These are phyloP conservation scores for Benthosema pterotum DNA, from an alignment of 2,797 vertebrate genomes.

Conservation along the genomic window DNA sequence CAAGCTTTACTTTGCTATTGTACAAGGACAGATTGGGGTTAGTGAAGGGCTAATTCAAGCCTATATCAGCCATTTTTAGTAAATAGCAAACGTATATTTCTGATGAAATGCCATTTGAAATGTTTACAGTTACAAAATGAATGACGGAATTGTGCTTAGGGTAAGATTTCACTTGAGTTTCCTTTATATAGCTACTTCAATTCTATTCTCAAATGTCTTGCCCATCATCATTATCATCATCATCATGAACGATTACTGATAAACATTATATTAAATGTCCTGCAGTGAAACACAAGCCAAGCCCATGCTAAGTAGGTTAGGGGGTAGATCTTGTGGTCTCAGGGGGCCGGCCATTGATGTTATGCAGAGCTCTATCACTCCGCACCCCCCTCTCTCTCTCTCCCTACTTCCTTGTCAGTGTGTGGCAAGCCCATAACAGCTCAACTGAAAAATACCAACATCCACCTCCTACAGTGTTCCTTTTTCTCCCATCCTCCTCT, in stretches of 20 bases:
- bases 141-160: background rate
- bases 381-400: slow-evolving; percentile 36
- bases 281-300: slow-evolving; percentile 50
- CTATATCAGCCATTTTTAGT: background rate
- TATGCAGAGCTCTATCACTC: background rate
- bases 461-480: slow-evolving; percentile 55
- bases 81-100: no score
- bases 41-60: no score
- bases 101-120: no score
- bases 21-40: no score
- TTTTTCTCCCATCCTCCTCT: slow-evolving; percentile 58
- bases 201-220: slow-evolving; percentile 10
- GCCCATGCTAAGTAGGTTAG: slow-evolving; percentile 75
- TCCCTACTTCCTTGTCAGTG: slow-evolving; percentile 61
- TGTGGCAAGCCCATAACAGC: slow-evolving; percentile 70
- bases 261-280: slow-evolving; percentile 52
- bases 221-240: slow-evolving; percentile 38
- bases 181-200: slow-evolving; percentile 1
- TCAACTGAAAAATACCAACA: slow-evolving; percentile 65
- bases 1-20: no score
- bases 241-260: slow-evolving; percentile 53
- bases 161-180: slow-evolving; percentile 7
- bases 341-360: slow-evolving; percentile 40
- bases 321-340: slow-evolving; percentile 72
- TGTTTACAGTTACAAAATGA: no score